Evolutionary conservation across 2,888 invertebrate genomes (phyloP).

Genomic region (Meteorus colon): DNA sequence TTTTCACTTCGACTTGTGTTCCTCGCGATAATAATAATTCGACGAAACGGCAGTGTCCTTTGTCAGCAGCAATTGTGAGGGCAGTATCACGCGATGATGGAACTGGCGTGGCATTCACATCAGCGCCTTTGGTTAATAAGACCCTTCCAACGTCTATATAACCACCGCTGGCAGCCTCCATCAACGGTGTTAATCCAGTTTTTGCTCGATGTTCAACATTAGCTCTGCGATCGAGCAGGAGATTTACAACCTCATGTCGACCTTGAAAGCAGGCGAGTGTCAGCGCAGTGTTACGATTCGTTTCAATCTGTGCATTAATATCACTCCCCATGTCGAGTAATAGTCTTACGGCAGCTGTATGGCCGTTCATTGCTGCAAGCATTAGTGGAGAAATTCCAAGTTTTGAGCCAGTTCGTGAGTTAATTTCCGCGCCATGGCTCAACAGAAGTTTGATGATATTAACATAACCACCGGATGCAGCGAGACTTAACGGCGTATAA

Average conservation of each 20-base stretch:
- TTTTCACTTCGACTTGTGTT: slow-evolving; percentile 97
- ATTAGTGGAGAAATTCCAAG: slow-evolving; percentile 98
- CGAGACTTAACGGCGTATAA: slow-evolving; percentile 98
- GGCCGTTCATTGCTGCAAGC: slow-evolving; percentile 99
- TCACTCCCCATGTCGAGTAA: slow-evolving; percentile 98
- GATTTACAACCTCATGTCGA: slow-evolving; percentile 97
- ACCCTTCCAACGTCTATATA: slow-evolving; percentile 99
- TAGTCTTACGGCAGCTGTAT: slow-evolving; percentile 94
- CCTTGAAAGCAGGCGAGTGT: slow-evolving; percentile 99
- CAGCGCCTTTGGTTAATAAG: slow-evolving; percentile 95
- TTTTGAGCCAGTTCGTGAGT: slow-evolving; percentile 97
- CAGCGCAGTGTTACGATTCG: slow-evolving; percentile 98
- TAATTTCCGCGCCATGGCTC: slow-evolving; percentile 97
- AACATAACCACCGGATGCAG: slow-evolving; percentile 98
- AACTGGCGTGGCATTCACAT: slow-evolving; percentile 98
- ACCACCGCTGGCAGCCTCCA: slow-evolving; percentile 99
- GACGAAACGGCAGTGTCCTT: slow-evolving; percentile 96
- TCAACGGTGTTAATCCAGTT: slow-evolving; percentile 98
- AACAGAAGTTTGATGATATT: slow-evolving; percentile 97
- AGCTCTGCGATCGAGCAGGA: slow-evolving; percentile 95
- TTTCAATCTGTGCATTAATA: slow-evolving; percentile 99
- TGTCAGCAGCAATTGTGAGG: slow-evolving; percentile 99
- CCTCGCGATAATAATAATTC: slow-evolving; percentile 86
- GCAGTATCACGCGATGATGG: slow-evolving; percentile 99
- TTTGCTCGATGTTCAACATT: slow-evolving; percentile 99